Conservation (phyloP, 2,888 invertebrate genomes). For the Pterobdella sp. region DNA sequence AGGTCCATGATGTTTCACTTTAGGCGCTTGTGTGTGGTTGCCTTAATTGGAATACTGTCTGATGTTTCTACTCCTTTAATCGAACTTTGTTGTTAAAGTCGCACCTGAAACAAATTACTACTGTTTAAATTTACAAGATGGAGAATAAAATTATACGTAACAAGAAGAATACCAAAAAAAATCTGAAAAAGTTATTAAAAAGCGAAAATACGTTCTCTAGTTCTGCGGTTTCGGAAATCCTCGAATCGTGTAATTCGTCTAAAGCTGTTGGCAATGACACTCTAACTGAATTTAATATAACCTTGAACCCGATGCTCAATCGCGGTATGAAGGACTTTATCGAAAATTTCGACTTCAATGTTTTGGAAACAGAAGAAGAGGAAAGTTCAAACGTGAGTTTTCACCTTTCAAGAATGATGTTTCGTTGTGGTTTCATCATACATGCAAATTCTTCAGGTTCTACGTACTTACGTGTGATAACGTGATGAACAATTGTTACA, state of each 20-base stretch:
- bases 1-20: too few relatives aligned
- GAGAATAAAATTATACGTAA: background rate
- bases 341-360: slow-evolving; percentile 2
- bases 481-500: too few relatives aligned
- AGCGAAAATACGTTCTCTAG: background rate
- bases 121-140: background rate
- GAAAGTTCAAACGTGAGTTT: background rate
- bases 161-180: slow-evolving; percentile 13
- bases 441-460: too few relatives aligned
- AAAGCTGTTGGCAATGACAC: background rate
- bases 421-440: too few relatives aligned
- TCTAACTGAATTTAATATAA: slow-evolving; percentile 5
- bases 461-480: too few relatives aligned
- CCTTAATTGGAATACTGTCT: slow-evolving; percentile 7
- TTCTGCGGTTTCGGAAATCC: slow-evolving; percentile 9
- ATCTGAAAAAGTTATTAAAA: background rate
- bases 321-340: background rate
- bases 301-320: slow-evolving; percentile 7
- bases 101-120: background rate
- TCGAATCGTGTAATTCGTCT: background rate
- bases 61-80: background rate
- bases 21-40: too few relatives aligned
- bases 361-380: slow-evolving; percentile 4
- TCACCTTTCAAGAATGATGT: too few relatives aligned
- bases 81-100: background rate